phyloP scores from a whole-genome alignment of 1,140 invertebrate genomes.

The Zophobas atratus region DNA sequence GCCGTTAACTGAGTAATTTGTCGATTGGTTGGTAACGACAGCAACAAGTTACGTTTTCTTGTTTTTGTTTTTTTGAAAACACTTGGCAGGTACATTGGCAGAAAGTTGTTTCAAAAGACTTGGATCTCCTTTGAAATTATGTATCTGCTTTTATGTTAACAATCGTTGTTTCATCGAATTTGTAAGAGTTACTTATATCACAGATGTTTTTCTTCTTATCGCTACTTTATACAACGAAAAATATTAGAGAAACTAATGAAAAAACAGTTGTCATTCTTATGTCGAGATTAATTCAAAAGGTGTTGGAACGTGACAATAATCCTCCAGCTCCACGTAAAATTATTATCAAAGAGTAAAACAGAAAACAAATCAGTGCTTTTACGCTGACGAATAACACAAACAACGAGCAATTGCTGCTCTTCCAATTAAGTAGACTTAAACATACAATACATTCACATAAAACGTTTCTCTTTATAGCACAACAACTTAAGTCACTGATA shows the following conservation, averaged over 20 bases:
- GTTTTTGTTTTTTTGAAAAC: conserved; percentile 42
- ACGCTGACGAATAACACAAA: not conserved
- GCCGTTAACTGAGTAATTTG: conserved; percentile 7
- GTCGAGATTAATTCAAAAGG: conserved; percentile 17
- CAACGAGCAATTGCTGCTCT: not conserved
- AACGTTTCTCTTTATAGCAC: conserved; percentile 14
- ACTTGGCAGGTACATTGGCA: conserved; percentile 56
- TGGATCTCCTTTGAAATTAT: conserved; percentile 7
- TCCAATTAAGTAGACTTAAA: conserved; percentile 27
- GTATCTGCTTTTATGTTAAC: conserved; percentile 53
- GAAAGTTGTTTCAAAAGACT: conserved; percentile 25
- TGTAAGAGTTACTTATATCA: conserved; percentile 60
- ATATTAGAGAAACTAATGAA: conserved; percentile 3
- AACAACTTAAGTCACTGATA: conserved; percentile 37
- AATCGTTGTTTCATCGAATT: conserved; percentile 60
- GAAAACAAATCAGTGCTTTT: conserved; percentile 3
- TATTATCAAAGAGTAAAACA: conserved; percentile 6
- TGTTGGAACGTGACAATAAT: conserved; percentile 16
- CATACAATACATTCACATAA: not conserved
- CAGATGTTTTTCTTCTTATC: conserved; percentile 63
- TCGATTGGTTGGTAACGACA: conserved; percentile 1
- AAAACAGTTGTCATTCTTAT: conserved; percentile 37
- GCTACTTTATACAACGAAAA: conserved; percentile 53
- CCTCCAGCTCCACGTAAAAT: not conserved
- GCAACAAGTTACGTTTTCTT: conserved; percentile 14